phyloP scores from a whole-genome alignment of 2,113 vertebrate genomes.

The Strix uralensis region DNA sequence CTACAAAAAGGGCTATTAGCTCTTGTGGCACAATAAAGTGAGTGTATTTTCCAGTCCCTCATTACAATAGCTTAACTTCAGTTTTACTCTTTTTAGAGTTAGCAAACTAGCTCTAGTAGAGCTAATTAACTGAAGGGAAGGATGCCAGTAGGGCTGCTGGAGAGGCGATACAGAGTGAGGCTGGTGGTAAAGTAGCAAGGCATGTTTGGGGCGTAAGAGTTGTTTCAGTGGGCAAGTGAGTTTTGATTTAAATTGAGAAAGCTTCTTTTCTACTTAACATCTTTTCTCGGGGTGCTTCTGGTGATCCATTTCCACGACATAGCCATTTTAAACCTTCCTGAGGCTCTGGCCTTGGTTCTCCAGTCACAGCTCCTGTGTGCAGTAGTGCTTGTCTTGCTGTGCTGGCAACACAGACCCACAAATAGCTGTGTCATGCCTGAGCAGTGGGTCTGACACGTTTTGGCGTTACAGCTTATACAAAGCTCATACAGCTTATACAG shows the following conservation, averaged over 20 bases:
- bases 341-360: not conserved
- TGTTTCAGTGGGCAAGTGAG: not conserved
- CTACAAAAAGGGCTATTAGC: not conserved
- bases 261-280: not conserved
- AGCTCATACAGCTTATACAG: accelerated
- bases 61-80: not conserved
- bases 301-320: not conserved
- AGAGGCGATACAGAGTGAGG: not conserved
- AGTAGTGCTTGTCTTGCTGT: not conserved
- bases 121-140: not conserved
- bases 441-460: not conserved
- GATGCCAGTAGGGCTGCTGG: not conserved
- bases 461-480: accelerated
- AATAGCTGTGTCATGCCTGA: accelerated
- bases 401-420: not conserved
- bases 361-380: not conserved
- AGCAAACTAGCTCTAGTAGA: not conserved
- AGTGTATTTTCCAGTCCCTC: not conserved
- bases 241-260: not conserved
- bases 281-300: not conserved
- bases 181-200: not conserved
- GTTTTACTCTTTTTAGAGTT: not conserved
- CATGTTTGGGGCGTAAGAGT: not conserved
- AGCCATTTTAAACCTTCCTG: not conserved
- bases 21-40: not conserved